Base-by-base conservation (phyloP, 2,888 invertebrate genomes). In the Ophion costatus region DNA sequence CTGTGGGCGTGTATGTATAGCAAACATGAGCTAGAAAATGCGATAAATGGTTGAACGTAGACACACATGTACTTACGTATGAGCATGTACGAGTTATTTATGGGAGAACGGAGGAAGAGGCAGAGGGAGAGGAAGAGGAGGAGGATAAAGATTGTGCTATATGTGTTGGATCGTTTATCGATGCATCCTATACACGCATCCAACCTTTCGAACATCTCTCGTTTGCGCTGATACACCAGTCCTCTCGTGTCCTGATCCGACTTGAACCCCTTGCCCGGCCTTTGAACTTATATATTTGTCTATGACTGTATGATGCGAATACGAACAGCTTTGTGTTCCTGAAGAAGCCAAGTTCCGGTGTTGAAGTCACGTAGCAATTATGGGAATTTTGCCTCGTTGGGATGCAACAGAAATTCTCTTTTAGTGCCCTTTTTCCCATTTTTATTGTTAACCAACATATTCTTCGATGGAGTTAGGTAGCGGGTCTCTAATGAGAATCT, bases 51-150 rank as follows among this genome's bases (percentile, higher is more conserved):
- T 76, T 38, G 17, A 45, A 56, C 57, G 73, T 59, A 42, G 83
- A 85, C 84, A 86, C 85, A 74, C 73, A 9, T 24, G 51, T 74
- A 61, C 38, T 3, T 74, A 45, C 29, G 56, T 67, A 59, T 17
- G 70, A 57, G 76, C 66, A 42, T 86, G 79, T 66, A 77, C 80
- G 82, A 77, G 84, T 88, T 88, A 89, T 89, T 89, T 89, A 89
- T 86, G 88, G 83, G 51, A 67, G 78, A 87, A 87, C 85, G 38
- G 84, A 77, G 78, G 76, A 79, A 71, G 83, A 78, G 75, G 77
- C 4, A 22, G 51, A 51, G n/a, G 24, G 29, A 70, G 51, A 29
- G 24, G 17, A 29, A n/a, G 63, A 61, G 63, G 45, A 17, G 17
- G 73, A 33, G 61, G 51, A 29, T 29, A 29, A 45, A 61, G 56